phyloP scores from a whole-genome alignment of 2,113 vertebrate genomes.

The Poeciliopsis occidentalis region DNA sequence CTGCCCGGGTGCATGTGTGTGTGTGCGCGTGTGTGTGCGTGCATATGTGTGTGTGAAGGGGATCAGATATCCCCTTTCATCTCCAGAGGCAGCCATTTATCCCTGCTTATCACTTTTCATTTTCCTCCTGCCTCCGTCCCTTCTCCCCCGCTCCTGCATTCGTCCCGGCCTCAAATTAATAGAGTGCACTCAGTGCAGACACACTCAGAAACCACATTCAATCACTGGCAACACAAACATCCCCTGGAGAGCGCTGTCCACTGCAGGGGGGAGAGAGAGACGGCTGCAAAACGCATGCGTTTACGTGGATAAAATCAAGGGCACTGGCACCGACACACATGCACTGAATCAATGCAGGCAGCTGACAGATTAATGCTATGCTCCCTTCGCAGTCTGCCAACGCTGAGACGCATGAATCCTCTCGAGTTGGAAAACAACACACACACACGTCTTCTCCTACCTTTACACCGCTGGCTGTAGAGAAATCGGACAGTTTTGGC shows the following conservation, averaged over 20 bases:
- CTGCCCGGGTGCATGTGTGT: neutral
- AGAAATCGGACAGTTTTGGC: constrained; percentile 72
- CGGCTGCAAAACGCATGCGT: constrained; percentile 12
- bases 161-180: constrained; percentile 74
- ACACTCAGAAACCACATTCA: constrained; percentile 61
- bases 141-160: constrained; percentile 18
- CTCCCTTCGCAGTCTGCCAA: constrained; percentile 56
- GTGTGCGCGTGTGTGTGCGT: neutral
- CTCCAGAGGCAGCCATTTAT: constrained; percentile 60
- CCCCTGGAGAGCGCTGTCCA: constrained; percentile 49
- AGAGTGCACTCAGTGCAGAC: constrained; percentile 64
- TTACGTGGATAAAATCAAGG: neutral
- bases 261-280: constrained; percentile 16
- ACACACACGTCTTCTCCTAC: constrained; percentile 56
- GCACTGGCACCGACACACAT: constrained; percentile 8
- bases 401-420: constrained; percentile 26
- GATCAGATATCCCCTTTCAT: constrained; percentile 45
- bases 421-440: constrained; percentile 33
- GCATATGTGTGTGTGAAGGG: constrained; percentile 1
- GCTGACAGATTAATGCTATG: constrained; percentile 70
- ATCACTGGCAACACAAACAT: constrained; percentile 49
- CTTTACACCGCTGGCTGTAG: constrained; percentile 74
- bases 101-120: constrained; percentile 63
- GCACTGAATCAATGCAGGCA: constrained; percentile 54
- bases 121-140: constrained; percentile 43